Conservation (phyloP, 2,113 vertebrate genomes). For the Protobothrops mucrosquamatus region DNA sequence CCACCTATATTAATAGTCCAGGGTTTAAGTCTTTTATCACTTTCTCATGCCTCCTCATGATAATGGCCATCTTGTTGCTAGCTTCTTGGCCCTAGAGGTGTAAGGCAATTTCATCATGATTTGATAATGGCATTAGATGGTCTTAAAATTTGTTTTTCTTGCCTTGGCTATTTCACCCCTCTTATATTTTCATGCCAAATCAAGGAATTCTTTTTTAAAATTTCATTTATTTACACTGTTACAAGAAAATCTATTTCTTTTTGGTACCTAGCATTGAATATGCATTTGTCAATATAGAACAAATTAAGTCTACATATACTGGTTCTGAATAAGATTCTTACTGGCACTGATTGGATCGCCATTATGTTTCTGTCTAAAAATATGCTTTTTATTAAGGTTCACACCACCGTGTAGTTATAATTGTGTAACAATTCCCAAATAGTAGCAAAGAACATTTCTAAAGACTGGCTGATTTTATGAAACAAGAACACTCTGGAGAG, state of each 20-base stretch:
- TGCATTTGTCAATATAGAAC: background rate
- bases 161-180: background rate
- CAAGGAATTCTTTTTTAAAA: background rate
- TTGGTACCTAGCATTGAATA: fast-evolving
- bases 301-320: background rate
- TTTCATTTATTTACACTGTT: background rate
- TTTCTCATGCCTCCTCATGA: background rate
- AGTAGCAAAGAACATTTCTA: background rate
- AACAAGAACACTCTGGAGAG: background rate
- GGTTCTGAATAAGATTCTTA: background rate
- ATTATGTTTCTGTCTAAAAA: background rate
- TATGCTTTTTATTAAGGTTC: background rate
- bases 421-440: background rate
- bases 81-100: background rate
- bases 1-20: background rate
- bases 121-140: background rate
- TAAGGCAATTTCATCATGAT: background rate
- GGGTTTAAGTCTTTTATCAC: background rate
- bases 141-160: background rate
- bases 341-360: background rate
- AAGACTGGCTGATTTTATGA: fast-evolving
- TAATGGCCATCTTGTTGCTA: background rate
- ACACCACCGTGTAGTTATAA: background rate
- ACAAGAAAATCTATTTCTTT: background rate
- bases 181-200: background rate